Conservation (phyloP, 2,888 invertebrate genomes). For the Chromoteleia sp. region DNA sequence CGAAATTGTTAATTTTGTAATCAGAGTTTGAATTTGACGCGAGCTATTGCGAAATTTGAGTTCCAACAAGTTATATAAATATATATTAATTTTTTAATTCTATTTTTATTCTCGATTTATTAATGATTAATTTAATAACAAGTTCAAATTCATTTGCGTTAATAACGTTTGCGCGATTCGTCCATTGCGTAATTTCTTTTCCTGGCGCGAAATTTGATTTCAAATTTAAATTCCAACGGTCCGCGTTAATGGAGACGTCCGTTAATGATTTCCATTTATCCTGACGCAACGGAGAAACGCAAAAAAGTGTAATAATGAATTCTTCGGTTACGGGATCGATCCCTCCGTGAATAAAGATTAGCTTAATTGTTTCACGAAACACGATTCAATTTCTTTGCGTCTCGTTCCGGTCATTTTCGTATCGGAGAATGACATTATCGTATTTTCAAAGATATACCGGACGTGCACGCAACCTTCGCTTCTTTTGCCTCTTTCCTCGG, state of each 20-base stretch:
- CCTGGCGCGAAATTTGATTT: neutral
- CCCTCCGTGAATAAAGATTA: slow-evolving; percentile 24
- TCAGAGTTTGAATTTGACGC: no score
- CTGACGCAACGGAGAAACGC: neutral
- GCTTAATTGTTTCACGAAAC: slow-evolving; percentile 52
- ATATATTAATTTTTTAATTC: no score
- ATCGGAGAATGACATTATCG: slow-evolving; percentile 71
- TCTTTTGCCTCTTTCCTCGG: slow-evolving; percentile 67
- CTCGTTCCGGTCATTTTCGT: slow-evolving; percentile 67
- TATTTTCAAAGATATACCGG: slow-evolving; percentile 72
- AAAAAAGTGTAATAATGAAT: slow-evolving; percentile 24
- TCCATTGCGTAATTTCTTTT: no score
- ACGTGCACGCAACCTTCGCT: slow-evolving; percentile 71
- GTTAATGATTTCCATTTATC: slow-evolving; percentile 3
- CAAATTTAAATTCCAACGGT: neutral
- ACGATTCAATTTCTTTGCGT: slow-evolving; percentile 59
- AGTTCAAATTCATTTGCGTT: no score
- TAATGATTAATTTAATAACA: no score
- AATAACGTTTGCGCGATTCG: no score
- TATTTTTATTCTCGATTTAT: no score
- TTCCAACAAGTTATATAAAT: neutral
- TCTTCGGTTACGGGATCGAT: slow-evolving; percentile 16
- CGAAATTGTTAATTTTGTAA: no score
- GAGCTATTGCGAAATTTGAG: neutral
- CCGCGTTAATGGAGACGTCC: neutral